phyloP scores from a whole-genome alignment of 2,888 invertebrate genomes.

The Eristalinus sepulchralis region DNA sequence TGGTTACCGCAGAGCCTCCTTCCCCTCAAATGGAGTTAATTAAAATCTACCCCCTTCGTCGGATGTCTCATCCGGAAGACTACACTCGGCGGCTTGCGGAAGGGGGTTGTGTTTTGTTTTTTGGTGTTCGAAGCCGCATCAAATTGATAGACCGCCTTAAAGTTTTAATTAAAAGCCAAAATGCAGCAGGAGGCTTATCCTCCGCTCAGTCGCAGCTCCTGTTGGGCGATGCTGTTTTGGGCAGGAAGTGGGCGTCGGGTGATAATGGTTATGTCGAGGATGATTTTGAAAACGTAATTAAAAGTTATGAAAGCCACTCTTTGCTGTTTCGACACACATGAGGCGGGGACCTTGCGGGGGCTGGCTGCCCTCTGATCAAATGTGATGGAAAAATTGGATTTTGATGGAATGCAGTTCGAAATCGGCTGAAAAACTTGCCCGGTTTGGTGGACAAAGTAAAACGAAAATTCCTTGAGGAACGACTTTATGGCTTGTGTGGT shows the following conservation, averaged over 20 bases:
- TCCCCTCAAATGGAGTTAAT: neutral
- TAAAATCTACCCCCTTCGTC: neutral
- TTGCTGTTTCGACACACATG: neutral
- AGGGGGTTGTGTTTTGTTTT: neutral
- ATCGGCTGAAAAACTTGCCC: no score
- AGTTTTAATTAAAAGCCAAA: neutral
- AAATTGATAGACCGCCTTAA: neutral
- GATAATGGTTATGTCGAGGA: neutral
- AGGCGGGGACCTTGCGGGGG: no score
- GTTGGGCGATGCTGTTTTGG: neutral
- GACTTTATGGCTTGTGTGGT: no score
- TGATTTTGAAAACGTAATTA: neutral
- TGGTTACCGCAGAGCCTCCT: neutral
- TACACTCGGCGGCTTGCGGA: neutral
- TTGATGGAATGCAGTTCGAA: no score
- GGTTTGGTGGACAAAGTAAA: no score
- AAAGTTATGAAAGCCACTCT: neutral
- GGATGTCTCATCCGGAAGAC: neutral
- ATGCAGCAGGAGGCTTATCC: neutral
- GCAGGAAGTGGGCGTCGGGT: neutral
- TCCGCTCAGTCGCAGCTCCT: neutral
- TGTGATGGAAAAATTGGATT: no score
- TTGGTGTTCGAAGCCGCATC: neutral
- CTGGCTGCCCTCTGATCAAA: no score
- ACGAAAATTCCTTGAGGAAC: no score